phyloP scores from a whole-genome alignment of 1,140 invertebrate genomes.

The Spodoptera litura region DNA sequence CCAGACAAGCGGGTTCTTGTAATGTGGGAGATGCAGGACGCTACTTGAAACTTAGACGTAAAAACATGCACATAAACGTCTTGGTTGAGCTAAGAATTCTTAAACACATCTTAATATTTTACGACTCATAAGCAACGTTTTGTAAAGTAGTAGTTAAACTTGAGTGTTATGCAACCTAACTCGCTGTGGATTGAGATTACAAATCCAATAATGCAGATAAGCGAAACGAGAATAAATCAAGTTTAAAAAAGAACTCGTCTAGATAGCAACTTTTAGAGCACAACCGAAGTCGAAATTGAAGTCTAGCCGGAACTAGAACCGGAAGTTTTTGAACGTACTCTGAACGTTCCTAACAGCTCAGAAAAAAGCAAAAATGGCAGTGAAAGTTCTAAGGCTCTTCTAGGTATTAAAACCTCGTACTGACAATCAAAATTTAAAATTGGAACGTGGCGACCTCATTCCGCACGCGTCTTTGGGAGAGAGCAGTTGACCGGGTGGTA shows the following conservation, averaged over 20 bases:
- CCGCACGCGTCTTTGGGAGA: conserved; percentile 67
- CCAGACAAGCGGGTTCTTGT: conserved; percentile 40
- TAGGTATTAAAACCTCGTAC: conserved; percentile 56
- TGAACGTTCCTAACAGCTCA: conserved; percentile 19
- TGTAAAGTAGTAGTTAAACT: neutral
- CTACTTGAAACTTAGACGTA: too few species aligned
- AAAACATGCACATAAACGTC: neutral
- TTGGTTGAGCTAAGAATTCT: neutral
- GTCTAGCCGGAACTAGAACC: conserved; percentile 52
- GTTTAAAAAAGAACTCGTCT: conserved; percentile 22
- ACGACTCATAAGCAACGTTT: conserved; percentile 9
- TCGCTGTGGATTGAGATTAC: neutral
- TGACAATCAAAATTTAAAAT: conserved; percentile 80
- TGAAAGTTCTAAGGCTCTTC: too few species aligned
- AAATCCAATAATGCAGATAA: conserved; percentile 21
- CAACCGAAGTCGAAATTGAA: conserved; percentile 15
- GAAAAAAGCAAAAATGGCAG: conserved; percentile 66
- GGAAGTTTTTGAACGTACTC: conserved; percentile 42
- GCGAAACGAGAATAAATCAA: conserved; percentile 11
- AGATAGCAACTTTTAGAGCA: neutral
- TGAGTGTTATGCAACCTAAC: conserved; percentile 4
- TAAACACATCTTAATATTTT: conserved; percentile 7
- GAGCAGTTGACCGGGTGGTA: conserved; percentile 64
- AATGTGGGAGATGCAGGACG: conserved; percentile 28
- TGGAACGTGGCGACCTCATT: conserved; percentile 80